A percentile compares a stretch with the other conserved stretches of the same genome.
phyloP scores from a whole-genome alignment of 1,140 invertebrate species.

The Archegozetes longisetosus region DNA sequence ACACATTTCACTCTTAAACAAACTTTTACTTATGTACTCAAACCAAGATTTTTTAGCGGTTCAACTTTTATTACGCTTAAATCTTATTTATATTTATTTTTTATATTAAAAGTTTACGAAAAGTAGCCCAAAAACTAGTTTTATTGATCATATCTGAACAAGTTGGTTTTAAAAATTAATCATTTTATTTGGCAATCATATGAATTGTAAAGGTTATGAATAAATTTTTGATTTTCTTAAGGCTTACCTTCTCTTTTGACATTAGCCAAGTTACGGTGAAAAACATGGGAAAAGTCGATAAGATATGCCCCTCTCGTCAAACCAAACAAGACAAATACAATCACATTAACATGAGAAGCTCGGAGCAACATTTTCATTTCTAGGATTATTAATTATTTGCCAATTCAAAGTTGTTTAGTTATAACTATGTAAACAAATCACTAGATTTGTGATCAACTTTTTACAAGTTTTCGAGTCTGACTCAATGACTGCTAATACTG shows the following conservation, averaged over 20 bases:
- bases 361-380: slow-evolving; percentile 17
- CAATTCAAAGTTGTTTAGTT: too few relatives aligned
- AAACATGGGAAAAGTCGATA: slow-evolving; percentile 22
- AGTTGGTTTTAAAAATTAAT: slow-evolving; percentile 5
- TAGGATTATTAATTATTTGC: not conserved
- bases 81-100: not conserved
- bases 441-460: too few relatives aligned
- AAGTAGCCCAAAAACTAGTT: not conserved
- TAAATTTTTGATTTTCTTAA: slow-evolving; percentile 1
- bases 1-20: too few relatives aligned
- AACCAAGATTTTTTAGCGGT: not conserved
- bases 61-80: not conserved
- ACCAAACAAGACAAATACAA: slow-evolving; percentile 20
- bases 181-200: too few relatives aligned
- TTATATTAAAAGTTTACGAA: not conserved
- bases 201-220: too few relatives aligned
- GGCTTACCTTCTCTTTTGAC: slow-evolving; percentile 23
- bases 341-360: slow-evolving; percentile 15
- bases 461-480: too few relatives aligned
- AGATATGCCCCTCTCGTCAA: slow-evolving; percentile 19
- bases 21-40: too few relatives aligned
- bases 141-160: not conserved
- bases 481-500: too few relatives aligned
- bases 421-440: too few relatives aligned
- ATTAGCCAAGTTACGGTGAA: slow-evolving; percentile 19